Conservation (phyloP, 2,888 invertebrate species). For the Dichetophora obliterata region DNA sequence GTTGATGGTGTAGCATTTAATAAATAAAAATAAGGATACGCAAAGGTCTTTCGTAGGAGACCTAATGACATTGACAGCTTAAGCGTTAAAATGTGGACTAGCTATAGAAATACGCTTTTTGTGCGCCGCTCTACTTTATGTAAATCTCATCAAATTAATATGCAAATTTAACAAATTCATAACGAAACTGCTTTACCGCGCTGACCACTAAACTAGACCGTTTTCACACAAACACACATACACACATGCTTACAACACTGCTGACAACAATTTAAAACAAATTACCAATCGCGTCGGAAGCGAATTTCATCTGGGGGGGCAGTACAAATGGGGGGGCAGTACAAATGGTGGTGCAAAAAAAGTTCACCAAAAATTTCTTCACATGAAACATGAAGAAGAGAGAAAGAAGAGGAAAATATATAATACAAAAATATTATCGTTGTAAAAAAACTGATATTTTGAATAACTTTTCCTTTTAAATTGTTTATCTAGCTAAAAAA, state of each 20-base stretch:
- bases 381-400: no score
- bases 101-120: no score
- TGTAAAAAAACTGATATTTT: no score
- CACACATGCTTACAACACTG: background rate
- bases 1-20: background rate
- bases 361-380: no score
- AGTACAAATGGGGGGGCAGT: no score
- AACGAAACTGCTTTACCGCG: background rate
- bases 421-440: no score
- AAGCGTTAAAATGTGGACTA: background rate
- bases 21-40: background rate
- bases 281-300: background rate
- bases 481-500: no score
- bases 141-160: constrained; percentile 59
- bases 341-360: no score
- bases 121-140: background rate
- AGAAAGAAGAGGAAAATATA: no score
- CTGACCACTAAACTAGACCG: constrained; percentile 28
- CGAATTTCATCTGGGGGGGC: no score
- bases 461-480: no score
- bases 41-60: no score
- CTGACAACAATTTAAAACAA: background rate
- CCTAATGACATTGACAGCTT: background rate
- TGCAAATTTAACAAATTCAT: constrained; percentile 61
- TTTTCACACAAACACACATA: background rate